A percentile compares a stretch with the other conserved stretches of the same genome.
These are phyloP conservation scores for Campoplex nolae DNA, from an alignment of 2,888 invertebrate species.

Conservation along the genomic window DNA sequence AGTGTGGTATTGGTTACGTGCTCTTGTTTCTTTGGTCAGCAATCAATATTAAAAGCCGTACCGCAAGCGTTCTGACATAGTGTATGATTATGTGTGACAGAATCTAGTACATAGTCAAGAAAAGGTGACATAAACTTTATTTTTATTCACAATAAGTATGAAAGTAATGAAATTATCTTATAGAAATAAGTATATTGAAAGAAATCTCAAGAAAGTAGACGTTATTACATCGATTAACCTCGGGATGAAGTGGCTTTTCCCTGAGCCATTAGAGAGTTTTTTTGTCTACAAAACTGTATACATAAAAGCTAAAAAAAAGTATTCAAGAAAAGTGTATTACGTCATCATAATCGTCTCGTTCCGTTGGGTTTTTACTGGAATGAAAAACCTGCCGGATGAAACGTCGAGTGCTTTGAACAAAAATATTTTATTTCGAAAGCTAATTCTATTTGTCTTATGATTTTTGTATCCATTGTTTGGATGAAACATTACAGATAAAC, in stretches of 20 bases:
- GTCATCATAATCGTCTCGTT: no score
- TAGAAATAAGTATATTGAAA: background rate
- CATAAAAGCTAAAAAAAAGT: background rate
- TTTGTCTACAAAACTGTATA: background rate
- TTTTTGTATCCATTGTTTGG: no score
- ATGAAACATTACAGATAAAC: no score
- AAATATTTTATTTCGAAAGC: no score
- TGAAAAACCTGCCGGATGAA: no score
- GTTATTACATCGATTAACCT: background rate
- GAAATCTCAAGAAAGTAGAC: background rate
- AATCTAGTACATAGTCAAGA: background rate
- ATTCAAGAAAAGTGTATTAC: no score
- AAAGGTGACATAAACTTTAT: background rate
- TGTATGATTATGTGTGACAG: background rate
- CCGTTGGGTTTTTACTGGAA: no score
- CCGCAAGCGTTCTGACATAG: background rate
- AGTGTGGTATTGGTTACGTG: slow-evolving; percentile 20
- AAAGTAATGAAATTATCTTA: background rate
- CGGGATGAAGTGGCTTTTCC: background rate
- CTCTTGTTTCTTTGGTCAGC: slow-evolving; percentile 12
- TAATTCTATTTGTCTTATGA: no score
- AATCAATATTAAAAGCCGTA: slow-evolving; percentile 10
- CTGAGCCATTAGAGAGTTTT: background rate
- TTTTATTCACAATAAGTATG: background rate
- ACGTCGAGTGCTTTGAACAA: no score